A percentile compares a stretch with the other conserved stretches of the same genome.
phyloP scores from a whole-genome alignment of 92 coral and sea anemone genomes.

The Epizoanthus illoricatus region DNA sequence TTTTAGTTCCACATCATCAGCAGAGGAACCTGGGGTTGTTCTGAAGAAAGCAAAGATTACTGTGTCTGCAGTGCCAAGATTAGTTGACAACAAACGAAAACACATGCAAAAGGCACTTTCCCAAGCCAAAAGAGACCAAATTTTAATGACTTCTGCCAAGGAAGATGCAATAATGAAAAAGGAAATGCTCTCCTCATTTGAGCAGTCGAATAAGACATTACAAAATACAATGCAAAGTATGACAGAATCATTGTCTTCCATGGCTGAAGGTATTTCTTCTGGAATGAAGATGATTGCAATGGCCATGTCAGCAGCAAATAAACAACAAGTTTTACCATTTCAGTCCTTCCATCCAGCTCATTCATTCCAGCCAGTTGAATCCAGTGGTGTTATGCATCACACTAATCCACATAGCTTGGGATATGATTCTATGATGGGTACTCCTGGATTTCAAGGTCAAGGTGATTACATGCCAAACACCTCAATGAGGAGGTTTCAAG shows the following conservation, averaged over 20 bases:
- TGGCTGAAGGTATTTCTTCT: constrained; percentile 44
- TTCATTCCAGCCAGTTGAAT: constrained; percentile 10
- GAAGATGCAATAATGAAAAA: constrained; percentile 42
- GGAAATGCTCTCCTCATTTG: constrained; percentile 32
- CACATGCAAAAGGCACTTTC: constrained; percentile 46
- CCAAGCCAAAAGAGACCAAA: constrained; percentile 37
- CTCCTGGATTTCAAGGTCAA: background rate
- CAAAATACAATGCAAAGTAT: constrained; percentile 41
- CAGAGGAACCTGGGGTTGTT: no score
- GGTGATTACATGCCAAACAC: background rate
- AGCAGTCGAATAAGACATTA: constrained; percentile 34
- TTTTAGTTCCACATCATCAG: background rate
- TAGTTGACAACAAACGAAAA: constrained; percentile 41
- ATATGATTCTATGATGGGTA: constrained; percentile 1
- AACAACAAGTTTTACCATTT: constrained; percentile 1
- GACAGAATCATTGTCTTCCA: constrained; percentile 36
- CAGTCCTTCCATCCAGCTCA: background rate
- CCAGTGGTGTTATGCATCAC: constrained; percentile 35
- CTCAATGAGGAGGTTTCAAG: constrained; percentile 4
- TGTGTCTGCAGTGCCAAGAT: constrained; percentile 25
- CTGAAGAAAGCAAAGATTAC: no score
- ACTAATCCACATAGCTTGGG: constrained; percentile 14
- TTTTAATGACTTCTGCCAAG: constrained; percentile 38
- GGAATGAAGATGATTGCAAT: constrained; percentile 49
- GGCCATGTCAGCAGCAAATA: constrained; percentile 33